Evolutionary conservation across 2,888 invertebrate species (phyloP).

Genomic region (Macroteleia sp.): DNA sequence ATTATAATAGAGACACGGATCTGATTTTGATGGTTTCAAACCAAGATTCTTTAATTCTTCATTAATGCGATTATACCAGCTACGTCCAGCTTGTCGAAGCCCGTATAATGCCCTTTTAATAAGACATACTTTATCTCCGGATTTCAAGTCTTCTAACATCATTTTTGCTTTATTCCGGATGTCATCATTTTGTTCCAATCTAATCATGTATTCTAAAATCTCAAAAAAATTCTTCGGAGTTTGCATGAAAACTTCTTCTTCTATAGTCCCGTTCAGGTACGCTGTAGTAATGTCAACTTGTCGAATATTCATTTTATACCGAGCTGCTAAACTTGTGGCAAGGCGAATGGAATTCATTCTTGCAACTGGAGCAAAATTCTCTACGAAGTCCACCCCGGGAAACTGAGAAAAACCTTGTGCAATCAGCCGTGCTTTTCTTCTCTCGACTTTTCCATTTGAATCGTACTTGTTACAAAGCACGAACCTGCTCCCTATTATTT

Average conservation of each 20-base stretch:
- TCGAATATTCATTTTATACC: neutral
- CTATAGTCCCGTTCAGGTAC: slow-evolving; percentile 24
- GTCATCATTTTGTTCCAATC: no score
- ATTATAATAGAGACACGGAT: neutral
- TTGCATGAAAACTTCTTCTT: slow-evolving; percentile 33
- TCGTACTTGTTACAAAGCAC: neutral
- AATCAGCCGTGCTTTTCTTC: neutral
- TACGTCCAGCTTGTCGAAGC: slow-evolving; percentile 49
- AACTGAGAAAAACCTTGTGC: slow-evolving; percentile 14
- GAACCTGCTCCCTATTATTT: slow-evolving; percentile 25
- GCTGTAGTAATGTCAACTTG: slow-evolving; percentile 5
- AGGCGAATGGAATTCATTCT: slow-evolving; percentile 12
- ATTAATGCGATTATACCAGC: slow-evolving; percentile 47
- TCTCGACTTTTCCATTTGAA: slow-evolving; percentile 8
- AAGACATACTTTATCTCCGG: slow-evolving; percentile 38
- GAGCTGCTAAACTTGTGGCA: neutral
- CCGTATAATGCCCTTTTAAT: slow-evolving; percentile 58
- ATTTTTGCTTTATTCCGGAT: slow-evolving; percentile 23
- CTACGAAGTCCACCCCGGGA: slow-evolving; percentile 15
- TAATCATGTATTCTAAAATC: neutral
- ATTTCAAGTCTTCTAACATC: neutral
- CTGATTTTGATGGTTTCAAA: slow-evolving; percentile 35
- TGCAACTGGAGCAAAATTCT: slow-evolving; percentile 14
- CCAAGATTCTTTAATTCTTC: slow-evolving; percentile 30
- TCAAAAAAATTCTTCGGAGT: neutral